phyloP scores from a whole-genome alignment of 2,888 invertebrate species.

The Zaprionus lineosus region DNA sequence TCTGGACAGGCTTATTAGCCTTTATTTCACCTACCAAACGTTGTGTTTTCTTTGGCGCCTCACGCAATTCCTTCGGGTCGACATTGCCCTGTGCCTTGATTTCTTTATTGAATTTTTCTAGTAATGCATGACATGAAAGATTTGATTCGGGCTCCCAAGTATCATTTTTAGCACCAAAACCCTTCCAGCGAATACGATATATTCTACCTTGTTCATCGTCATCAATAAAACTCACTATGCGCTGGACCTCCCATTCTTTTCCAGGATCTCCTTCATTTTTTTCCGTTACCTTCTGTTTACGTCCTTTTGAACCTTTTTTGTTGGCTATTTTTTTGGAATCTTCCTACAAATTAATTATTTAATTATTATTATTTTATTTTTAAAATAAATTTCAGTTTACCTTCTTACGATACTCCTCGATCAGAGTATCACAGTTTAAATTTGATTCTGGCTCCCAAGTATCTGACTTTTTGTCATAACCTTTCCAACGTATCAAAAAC shows the following conservation, averaged over 20 bases:
- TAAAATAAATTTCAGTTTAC: too few relatives aligned
- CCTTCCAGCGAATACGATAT: constrained; percentile 93
- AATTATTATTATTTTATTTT: too few relatives aligned
- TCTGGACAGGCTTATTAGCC: background rate
- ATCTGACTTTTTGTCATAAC: constrained; percentile 87
- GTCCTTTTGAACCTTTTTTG: constrained; percentile 22
- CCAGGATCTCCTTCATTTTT: constrained; percentile 82
- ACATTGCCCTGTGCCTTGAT: constrained; percentile 78
- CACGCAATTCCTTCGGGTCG: constrained; percentile 84
- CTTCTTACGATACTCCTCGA: constrained; percentile 84
- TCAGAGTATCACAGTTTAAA: constrained; percentile 87
- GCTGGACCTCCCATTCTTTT: constrained; percentile 85
- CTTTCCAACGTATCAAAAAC: constrained; percentile 91
- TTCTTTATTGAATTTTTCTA: constrained; percentile 89
- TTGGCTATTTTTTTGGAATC: too few relatives aligned
- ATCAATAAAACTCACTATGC: constrained; percentile 89
- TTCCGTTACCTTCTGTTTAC: constrained; percentile 31
- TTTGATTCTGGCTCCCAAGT: constrained; percentile 90
- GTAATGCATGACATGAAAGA: constrained; percentile 89
- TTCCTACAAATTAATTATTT: constrained; percentile 10
- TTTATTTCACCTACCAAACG: constrained; percentile 87
- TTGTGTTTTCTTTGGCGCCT: constrained; percentile 87
- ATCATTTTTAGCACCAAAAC: constrained; percentile 88
- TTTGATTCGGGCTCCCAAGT: constrained; percentile 93
- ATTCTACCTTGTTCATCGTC: constrained; percentile 88